Evolutionary conservation across 2,888 invertebrate species (phyloP).

Genomic region (Acanthoscelides obtectus): DNA sequence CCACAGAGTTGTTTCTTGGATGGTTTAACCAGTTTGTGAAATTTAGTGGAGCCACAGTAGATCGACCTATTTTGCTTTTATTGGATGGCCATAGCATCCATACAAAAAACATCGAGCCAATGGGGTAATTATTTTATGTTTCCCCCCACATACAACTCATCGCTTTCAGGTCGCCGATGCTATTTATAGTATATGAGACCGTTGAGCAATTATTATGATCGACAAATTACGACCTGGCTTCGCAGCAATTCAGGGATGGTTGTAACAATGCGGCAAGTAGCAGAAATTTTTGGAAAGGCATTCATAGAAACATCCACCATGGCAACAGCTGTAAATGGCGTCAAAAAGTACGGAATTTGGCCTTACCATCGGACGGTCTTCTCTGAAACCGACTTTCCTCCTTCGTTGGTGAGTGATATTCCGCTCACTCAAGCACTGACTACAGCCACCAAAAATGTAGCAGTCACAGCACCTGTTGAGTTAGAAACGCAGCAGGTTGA

Average conservation of each 20-base stretch:
- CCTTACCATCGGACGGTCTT: not conserved
- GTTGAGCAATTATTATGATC: not conserved
- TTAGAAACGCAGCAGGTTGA: too few relatives aligned
- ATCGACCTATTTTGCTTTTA: too few relatives aligned
- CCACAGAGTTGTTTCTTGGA: too few relatives aligned
- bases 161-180: slow-evolving; percentile 24
- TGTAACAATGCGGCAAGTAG: too few relatives aligned
- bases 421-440: too few relatives aligned
- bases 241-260: too few relatives aligned
- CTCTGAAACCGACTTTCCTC: not conserved
- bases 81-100: too few relatives aligned
- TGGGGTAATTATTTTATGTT: slow-evolving; percentile 19
- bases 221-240: not conserved
- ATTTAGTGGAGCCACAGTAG: too few relatives aligned
- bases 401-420: not conserved
- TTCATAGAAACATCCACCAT: not conserved
- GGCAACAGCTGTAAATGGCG: not conserved
- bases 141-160: too few relatives aligned
- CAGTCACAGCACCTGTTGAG: not conserved
- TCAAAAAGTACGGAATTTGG: slow-evolving; percentile 3
- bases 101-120: slow-evolving; percentile 28
- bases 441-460: not conserved
- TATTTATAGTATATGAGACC: not conserved
- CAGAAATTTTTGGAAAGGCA: not conserved
- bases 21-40: too few relatives aligned